Base-by-base conservation (phyloP, 2,888 invertebrate genomes). In the Eristalinus sepulchralis region DNA sequence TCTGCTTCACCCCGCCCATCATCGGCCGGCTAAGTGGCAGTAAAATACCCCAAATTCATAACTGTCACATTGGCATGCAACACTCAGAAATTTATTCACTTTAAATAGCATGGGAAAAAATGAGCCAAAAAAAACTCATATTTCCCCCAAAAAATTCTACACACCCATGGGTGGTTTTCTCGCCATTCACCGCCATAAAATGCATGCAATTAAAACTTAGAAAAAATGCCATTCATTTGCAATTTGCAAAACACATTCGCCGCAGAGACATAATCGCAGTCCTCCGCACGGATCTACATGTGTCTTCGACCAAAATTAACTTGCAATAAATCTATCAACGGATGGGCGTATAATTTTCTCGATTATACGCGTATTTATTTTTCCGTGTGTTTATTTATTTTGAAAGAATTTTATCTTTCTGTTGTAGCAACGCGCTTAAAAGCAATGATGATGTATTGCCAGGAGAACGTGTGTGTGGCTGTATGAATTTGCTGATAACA, bases 341-440 rank as follows among this genome's bases (percentile, higher is more conserved):
- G 57, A 75, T 83, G 83, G 83, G 80, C 83, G 83, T 83, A 83
- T 70, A 75, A 57, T 83, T 75, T 80, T 70, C 73, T 22, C 73
- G 55, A 77, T 76, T 78, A 62, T 66, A 17, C 33, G 70, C 13
- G 34, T 85, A 82, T 85, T 85, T 85, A 77, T 82, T 85, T 77
- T 68, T 53, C 53, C 68, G 68, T 64, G 36, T 60, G 68, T 82
- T 85, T 82, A 73, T 85, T 85, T 85, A 63, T 82, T 82, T 85
- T 77, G 39, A 82, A 85, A 78, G 82, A 81, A 82, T 85, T 82
- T 85, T 82, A 85, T 85, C 85, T 73, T 53, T 67, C 64, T 34
- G 53, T 59, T 81, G 72, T 82, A 33, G 81, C 73, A 81, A 63
- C 73, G 68, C 57, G 67, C 68, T 73, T 64, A 70, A 67, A 80